Evolutionary conservation across 2,797 vertebrate species (phyloP).

Genomic region (Rhinoraja longicauda): DNA sequence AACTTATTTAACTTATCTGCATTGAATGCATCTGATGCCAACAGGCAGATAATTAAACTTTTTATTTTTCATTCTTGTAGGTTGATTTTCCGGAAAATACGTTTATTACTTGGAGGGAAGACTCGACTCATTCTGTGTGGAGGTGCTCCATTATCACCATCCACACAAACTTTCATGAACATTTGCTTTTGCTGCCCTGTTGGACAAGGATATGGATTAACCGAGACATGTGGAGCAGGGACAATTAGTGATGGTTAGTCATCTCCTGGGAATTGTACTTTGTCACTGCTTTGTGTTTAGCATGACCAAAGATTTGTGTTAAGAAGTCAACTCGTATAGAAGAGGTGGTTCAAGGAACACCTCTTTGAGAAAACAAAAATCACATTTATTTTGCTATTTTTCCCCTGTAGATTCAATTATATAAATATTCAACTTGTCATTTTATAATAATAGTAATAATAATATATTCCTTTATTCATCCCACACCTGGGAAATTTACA

Average conservation of each 20-base stretch:
- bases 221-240: conserved; percentile 83
- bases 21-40: background rate
- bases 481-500: too few species aligned
- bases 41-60: background rate
- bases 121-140: conserved; percentile 79
- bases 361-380: background rate
- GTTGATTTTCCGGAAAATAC: conserved; percentile 81
- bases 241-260: conserved; percentile 79
- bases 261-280: background rate
- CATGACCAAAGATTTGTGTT: background rate
- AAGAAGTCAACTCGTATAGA: background rate
- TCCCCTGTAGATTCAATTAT: background rate
- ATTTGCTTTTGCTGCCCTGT: conserved; percentile 93
- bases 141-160: conserved; percentile 82
- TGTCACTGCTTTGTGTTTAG: background rate
- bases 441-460: background rate
- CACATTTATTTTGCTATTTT: background rate
- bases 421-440: background rate
- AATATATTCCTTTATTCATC: too few species aligned
- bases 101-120: conserved; percentile 77
- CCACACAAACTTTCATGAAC: conserved; percentile 95
- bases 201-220: conserved; percentile 90
- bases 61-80: conserved; percentile 49
- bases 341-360: background rate
- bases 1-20: too few species aligned